Evolutionary conservation across 2,797 vertebrate species (phyloP), one percentile per base, ranked within the genome.

Genomic region (Cygnus olor): DNA sequence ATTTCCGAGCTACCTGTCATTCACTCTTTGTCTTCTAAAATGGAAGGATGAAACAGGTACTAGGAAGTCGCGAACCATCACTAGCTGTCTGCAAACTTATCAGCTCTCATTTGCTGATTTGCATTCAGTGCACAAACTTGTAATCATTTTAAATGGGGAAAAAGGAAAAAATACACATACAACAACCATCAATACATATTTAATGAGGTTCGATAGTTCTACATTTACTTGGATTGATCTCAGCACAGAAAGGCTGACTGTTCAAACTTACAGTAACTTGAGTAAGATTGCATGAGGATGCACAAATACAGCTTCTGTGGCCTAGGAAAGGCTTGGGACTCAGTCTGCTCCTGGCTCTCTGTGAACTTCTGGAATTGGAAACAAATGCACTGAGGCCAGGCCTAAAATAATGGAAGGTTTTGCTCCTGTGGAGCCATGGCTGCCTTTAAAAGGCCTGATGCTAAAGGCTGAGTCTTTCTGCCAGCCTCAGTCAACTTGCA

Each of bases 121-220:
- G 68, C 71, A 85, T 95, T 92, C 69, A 32, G 17, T 28, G 57
- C 57, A 91, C 69, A 82, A 34, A 85, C 80, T 80, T 42, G 54
- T 87, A 88, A 89, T 64, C 19, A n/a, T 82, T 94, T 96, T 87
- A 81, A 95, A 86, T 13, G 28, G 25, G 74, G 76, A 20, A 86
- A 88, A n/a, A 9, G 22, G 1, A 17, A 74, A 81, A 88, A 82
- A 63, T 3, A 10, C 68, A 40, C 63, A 32, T 34, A 30, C 60
- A 40, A 70, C 60, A 95, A 89, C 66, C 92, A 91, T 70, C 44
- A 45, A 95, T 95, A 45, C 80, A 65, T 96, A 92, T 97, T 97
- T 95, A 91, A 95, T 89, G 89, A 91, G 51, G 49, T 66, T 78
- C 34, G 2, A 74, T 69, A 88, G 57, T 40, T 85, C 79, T 93